A percentile compares a stretch with the other conserved stretches of the same genome.
phyloP scores from a whole-genome alignment of 2,888 invertebrate species.

The Matsumyia berberina region DNA sequence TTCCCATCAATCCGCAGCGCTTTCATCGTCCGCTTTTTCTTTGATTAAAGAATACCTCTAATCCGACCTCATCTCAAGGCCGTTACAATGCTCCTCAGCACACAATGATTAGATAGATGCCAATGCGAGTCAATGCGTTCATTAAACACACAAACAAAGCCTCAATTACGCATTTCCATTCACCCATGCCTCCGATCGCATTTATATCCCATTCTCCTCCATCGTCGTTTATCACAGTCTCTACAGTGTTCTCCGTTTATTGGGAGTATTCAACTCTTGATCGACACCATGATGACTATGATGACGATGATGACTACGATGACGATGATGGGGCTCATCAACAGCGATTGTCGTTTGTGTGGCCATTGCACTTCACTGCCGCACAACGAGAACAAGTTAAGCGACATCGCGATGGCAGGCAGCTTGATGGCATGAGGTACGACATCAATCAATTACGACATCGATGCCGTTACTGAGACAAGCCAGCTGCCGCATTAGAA shows the following conservation, averaged over 20 bases:
- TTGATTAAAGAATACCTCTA: conserved; percentile 33
- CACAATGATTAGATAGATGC: not conserved
- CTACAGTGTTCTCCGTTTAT: conserved; percentile 49
- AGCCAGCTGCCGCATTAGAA: conserved; percentile 49
- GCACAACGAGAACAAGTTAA: conserved; percentile 61
- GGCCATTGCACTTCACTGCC: conserved; percentile 51
- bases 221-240: conserved; percentile 65
- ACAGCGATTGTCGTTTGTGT: conserved; percentile 59
- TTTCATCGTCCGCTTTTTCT: not conserved
- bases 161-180: conserved; percentile 35
- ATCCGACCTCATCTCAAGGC: conserved; percentile 68
- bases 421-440: conserved; percentile 53
- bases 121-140: conserved; percentile 24
- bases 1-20: not conserved
- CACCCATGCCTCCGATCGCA: conserved; percentile 15
- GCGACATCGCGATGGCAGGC: conserved; percentile 55
- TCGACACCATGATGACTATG: too few relatives aligned
- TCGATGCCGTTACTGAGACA: conserved; percentile 57
- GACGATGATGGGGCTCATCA: conserved; percentile 51
- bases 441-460: conserved; percentile 75
- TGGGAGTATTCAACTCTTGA: conserved; percentile 70
- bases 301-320: conserved; percentile 46
- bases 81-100: conserved; percentile 45
- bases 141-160: conserved; percentile 31
- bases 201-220: conserved; percentile 34